Conservation (phyloP, 2,113 vertebrate species). For the Planiliza haematocheilus region DNA sequence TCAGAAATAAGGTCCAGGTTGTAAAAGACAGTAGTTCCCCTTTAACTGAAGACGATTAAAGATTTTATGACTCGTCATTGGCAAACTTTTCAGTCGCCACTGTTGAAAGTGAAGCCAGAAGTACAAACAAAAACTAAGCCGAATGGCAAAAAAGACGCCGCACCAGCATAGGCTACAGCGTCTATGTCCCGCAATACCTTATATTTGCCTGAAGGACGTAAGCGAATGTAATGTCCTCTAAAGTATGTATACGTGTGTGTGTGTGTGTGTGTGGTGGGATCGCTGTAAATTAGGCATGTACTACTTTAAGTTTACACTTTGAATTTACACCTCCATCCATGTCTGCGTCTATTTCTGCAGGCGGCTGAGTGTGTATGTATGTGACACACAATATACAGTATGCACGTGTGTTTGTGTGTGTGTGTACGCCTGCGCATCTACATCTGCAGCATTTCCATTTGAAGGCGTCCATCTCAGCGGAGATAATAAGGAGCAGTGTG, state of each 20-base stretch:
- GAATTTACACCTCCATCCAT: slow-evolving; percentile 2
- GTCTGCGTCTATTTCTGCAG: slow-evolving; percentile 6
- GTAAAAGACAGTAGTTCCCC: too few relatives aligned
- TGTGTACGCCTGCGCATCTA: slow-evolving; percentile 30
- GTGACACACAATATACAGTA: slow-evolving; percentile 1
- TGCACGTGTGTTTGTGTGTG: slow-evolving; percentile 29
- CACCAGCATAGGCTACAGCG: too few relatives aligned
- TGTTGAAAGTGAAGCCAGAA: too few relatives aligned
- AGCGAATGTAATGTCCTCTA: background rate
- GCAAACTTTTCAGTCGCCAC: too few relatives aligned
- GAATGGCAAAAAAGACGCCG: too few relatives aligned
- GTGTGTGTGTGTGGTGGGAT: background rate
- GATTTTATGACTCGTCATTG: too few relatives aligned
- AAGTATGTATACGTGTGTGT: slow-evolving; percentile 4
- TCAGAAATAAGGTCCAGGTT: too few relatives aligned
- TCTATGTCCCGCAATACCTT: too few relatives aligned
- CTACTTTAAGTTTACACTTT: background rate
- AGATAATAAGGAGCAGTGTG: slow-evolving; percentile 69
- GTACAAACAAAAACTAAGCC: too few relatives aligned
- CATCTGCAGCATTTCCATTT: slow-evolving; percentile 68
- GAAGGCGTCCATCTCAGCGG: slow-evolving; percentile 63
- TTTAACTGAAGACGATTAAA: too few relatives aligned
- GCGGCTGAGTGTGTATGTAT: slow-evolving; percentile 7
- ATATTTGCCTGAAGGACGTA: too few relatives aligned
- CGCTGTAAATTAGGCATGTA: slow-evolving; percentile 2